phyloP scores from a whole-genome alignment of 2,113 vertebrate species.

The Xenus cinereus region DNA sequence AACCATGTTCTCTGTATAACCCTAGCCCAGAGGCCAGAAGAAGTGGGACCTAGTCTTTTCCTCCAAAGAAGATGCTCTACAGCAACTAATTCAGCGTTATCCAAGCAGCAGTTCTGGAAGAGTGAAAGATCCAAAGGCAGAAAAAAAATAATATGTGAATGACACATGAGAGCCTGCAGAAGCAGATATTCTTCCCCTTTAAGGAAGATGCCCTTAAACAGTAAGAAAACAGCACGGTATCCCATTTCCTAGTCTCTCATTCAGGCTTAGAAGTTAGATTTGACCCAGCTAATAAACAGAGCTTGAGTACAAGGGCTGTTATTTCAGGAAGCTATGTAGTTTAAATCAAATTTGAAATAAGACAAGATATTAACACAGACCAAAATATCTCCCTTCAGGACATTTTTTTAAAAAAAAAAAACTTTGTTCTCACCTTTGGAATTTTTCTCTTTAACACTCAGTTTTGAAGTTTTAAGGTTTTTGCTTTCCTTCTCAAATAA shows the following conservation, averaged over 20 bases:
- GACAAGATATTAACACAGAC: neutral
- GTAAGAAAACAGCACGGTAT: neutral
- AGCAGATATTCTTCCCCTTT: neutral
- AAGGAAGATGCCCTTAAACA: neutral
- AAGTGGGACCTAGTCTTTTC: neutral
- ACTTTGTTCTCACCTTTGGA: neutral
- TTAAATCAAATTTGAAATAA: neutral
- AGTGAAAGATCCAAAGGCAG: neutral
- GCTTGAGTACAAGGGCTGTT: neutral
- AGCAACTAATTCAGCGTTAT: neutral
- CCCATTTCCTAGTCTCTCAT: neutral
- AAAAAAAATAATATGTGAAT: neutral
- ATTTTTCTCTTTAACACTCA: neutral
- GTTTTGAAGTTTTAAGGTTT: neutral
- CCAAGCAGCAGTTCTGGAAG: neutral
- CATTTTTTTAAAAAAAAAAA: neutral
- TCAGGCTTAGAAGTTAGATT: neutral
- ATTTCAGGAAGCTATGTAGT: neutral
- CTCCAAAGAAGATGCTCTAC: neutral
- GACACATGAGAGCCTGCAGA: neutral
- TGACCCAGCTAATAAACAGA: neutral
- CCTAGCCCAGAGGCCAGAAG: neutral
- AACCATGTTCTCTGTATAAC: neutral
- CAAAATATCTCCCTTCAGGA: neutral
- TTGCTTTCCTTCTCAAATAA: neutral